A percentile compares a stretch with the other conserved stretches of the same genome.
Conservation (phyloP, 2,797 vertebrate genomes). For the Lates japonicus region DNA sequence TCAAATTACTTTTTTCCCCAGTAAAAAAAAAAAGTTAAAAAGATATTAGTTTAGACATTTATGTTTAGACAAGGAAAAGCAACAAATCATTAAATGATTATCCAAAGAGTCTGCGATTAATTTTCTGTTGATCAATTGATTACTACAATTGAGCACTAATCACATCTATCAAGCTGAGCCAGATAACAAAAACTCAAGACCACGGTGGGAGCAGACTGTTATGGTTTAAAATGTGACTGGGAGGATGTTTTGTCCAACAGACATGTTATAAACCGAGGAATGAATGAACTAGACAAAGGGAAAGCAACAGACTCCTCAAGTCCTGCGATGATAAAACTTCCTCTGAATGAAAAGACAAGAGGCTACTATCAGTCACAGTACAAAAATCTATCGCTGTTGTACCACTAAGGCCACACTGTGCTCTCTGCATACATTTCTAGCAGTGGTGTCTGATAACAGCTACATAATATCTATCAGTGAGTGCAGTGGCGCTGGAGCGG, state of each 20-base stretch:
- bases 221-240: slow-evolving; percentile 4
- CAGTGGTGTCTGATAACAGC: slow-evolving; percentile 50
- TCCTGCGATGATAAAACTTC: slow-evolving; percentile 3
- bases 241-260: slow-evolving; percentile 8
- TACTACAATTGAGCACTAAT: neutral
- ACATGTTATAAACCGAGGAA: slow-evolving; percentile 7
- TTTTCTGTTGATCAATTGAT: too few relatives aligned
- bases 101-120: too few relatives aligned
- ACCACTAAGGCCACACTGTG: slow-evolving; percentile 14
- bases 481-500: slow-evolving; percentile 33
- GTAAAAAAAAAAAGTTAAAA: neutral
- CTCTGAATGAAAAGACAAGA: slow-evolving; percentile 8
- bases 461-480: slow-evolving; percentile 60
- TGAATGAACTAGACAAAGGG: slow-evolving; percentile 10
- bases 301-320: neutral
- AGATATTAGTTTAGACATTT: neutral
- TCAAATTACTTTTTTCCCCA: neutral
- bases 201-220: neutral
- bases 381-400: slow-evolving; percentile 14
- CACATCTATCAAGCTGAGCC: neutral
- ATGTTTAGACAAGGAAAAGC: neutral
- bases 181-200: neutral
- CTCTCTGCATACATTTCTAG: slow-evolving; percentile 45
- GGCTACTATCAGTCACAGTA: neutral
- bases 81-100: too few relatives aligned